Evolutionary conservation across 2,888 invertebrate genomes (phyloP).

Genomic region (Sarcophaga caerulescens): DNA sequence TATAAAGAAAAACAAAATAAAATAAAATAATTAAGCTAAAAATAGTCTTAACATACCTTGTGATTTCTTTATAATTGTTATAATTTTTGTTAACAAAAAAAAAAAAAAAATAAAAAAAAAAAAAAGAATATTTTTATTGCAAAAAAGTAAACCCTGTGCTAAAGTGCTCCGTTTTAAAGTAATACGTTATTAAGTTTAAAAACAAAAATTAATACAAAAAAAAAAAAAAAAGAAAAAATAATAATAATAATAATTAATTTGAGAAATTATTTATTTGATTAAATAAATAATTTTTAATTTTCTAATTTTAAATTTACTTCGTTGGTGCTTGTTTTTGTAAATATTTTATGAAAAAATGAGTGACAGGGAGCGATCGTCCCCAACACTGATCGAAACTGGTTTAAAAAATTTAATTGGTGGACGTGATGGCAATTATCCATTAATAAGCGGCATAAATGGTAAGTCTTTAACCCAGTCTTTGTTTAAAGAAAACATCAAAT

Average conservation of each 20-base stretch:
- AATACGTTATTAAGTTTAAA: slow-evolving; percentile 3
- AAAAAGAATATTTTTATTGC: slow-evolving; percentile 21
- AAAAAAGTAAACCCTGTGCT: slow-evolving; percentile 1
- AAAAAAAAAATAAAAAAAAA: slow-evolving; percentile 32
- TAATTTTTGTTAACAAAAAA: slow-evolving; percentile 29
- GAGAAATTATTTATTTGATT: slow-evolving; percentile 41
- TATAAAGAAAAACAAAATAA: background rate
- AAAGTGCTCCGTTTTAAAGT: background rate
- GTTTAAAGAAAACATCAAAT: no score
- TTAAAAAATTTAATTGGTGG: slow-evolving; percentile 90
- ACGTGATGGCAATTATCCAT: slow-evolving; percentile 90
- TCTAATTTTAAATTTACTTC: slow-evolving; percentile 32
- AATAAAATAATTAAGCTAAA: slow-evolving; percentile 18
- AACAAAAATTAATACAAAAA: background rate
- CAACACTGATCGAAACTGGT: slow-evolving; percentile 93
- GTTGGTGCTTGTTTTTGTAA: slow-evolving; percentile 68
- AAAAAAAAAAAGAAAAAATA: background rate
- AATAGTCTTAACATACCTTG: slow-evolving; percentile 48
- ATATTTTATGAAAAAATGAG: slow-evolving; percentile 85
- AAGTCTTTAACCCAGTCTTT: slow-evolving; percentile 71
- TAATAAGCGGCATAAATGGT: slow-evolving; percentile 89
- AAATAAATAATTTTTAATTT: slow-evolving; percentile 4
- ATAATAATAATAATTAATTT: slow-evolving; percentile 20
- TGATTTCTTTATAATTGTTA: slow-evolving; percentile 39
- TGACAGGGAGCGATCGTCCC: slow-evolving; percentile 94